Evolutionary conservation across 2,888 invertebrate genomes (phyloP).

Genomic region (Philopedon plagiatum): DNA sequence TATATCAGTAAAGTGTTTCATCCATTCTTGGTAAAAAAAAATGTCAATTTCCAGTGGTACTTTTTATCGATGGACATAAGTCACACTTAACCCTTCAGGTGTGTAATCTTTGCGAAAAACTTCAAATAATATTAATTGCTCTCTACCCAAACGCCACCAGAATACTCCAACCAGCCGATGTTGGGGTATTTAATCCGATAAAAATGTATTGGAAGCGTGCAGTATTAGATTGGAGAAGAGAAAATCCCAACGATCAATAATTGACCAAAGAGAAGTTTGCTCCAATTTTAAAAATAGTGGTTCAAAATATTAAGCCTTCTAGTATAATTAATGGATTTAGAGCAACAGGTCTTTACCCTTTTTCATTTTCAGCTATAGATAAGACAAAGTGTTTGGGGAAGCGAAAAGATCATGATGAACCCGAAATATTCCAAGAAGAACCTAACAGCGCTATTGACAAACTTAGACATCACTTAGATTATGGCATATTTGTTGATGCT

Average conservation of each 20-base stretch:
- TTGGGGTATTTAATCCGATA: conserved; percentile 20
- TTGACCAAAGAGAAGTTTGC: too few relatives aligned
- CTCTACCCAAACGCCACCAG: conserved; percentile 22
- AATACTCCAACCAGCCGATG: conserved; percentile 21
- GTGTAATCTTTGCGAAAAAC: conserved; percentile 39
- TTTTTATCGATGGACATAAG: conserved; percentile 47
- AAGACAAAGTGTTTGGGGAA: conserved; percentile 34
- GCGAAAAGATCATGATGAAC: too few relatives aligned
- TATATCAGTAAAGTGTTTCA: conserved; percentile 42
- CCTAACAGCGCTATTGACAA: too few relatives aligned
- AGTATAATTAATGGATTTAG: conserved; percentile 46
- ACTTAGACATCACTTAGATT: too few relatives aligned
- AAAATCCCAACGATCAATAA: conserved; percentile 14
- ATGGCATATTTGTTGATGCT: too few relatives aligned
- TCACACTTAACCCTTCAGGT: conserved; percentile 46
- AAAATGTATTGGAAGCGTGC: conserved; percentile 10
- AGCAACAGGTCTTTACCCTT: conserved; percentile 38
- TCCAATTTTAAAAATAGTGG: conserved; percentile 51
- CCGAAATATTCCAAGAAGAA: too few relatives aligned
- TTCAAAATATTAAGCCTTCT: conserved; percentile 8
- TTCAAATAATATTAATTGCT: conserved; percentile 41
- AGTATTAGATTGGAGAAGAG: conserved; percentile 28
- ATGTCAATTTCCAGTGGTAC: conserved; percentile 30
- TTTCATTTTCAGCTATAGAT: too few relatives aligned
- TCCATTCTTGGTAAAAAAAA: neutral